Percentiles rank a stretch among this genome's conserved stretches.
phyloP scores from a whole-genome alignment of 2,113 vertebrate genomes.

The Urocitellus parryii region DNA sequence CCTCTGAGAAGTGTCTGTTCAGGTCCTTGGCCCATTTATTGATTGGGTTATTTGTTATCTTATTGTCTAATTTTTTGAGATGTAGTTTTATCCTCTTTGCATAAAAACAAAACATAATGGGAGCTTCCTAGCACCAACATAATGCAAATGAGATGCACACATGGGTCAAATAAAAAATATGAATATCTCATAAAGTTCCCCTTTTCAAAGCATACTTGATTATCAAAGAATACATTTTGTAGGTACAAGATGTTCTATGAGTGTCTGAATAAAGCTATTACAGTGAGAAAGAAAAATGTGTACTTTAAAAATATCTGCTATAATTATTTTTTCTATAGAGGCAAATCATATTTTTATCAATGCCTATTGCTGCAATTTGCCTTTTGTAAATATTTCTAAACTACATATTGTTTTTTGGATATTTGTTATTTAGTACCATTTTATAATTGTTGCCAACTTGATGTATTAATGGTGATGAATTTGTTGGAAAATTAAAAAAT shows the following conservation, averaged over 20 bases:
- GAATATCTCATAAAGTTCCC: constrained; percentile 37
- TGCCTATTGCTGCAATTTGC: constrained; percentile 42
- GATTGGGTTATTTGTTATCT: too few species aligned
- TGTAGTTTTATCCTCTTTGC: constrained; percentile 44
- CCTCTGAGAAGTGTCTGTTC: too few species aligned
- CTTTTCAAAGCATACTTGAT: constrained; percentile 26
- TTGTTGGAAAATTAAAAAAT: constrained; percentile 15
- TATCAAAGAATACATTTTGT: constrained; percentile 53
- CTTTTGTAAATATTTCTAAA: constrained; percentile 39
- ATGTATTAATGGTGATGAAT: neutral
- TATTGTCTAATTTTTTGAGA: too few species aligned
- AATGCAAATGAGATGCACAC: constrained; percentile 27
- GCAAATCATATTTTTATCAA: constrained; percentile 60
- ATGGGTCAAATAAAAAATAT: constrained; percentile 23
- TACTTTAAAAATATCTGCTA: constrained; percentile 48
- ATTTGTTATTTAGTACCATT: constrained; percentile 43
- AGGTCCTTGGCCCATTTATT: too few species aligned
- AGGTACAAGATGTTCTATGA: constrained; percentile 35
- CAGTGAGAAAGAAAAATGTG: constrained; percentile 42
- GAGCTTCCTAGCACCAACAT: neutral
- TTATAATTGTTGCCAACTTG: neutral
- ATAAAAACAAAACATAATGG: constrained; percentile 26
- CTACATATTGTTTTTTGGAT: constrained; percentile 20
- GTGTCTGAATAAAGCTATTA: constrained; percentile 64
- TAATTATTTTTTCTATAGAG: constrained; percentile 64